Evolutionary conservation across 2,888 invertebrate genomes (phyloP), one percentile per base, ranked within the genome.

Genomic region (Drosophila melanosoma): DNA sequence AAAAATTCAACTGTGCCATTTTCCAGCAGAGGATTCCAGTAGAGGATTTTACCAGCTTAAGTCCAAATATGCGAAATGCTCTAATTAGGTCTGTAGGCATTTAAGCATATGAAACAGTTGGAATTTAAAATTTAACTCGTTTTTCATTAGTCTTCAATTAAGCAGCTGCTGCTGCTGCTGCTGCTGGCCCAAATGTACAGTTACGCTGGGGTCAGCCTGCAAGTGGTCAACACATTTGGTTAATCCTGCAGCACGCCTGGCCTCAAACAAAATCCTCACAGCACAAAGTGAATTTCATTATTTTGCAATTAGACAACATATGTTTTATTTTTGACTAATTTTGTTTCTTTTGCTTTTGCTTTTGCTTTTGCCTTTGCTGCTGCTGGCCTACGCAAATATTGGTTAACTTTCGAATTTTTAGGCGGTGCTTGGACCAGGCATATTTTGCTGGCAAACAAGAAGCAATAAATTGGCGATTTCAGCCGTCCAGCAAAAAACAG

Each of bases 331-430:
- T 63, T 45, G 45, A 49, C 32, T 1, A 35, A 29, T 5, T 29
- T 29, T 6, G 29, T 29, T 6, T 29, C 5, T 29, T 29, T 10
- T 42, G 69, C 23, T 54, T 45, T 29, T 29, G 29, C 5, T 29
- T 29, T 10, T 42, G 69, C 23, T 54, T 45, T 29, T 29, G 29
- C n/a, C n/a, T n/a, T n/a, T n/a, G n/a, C n/a, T n/a, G n/a, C n/a
- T n/a, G n/a, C 29, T 29, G 29, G 29, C 79, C 73, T 65, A 70
- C 23, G 56, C 62, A 81, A 81, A 79, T 78, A 81, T 78, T 81
- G 65, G 49, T 57, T 51, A 29, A 35, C 38, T 62, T 69, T 72
- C 64, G 20, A 69, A 62, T 59, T 69, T 69, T 69, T 69, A 49
- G 36, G 36, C 20, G 42, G 26, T 42, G 76, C 42, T 49, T 48